Evolutionary conservation across 2,113 vertebrate species (phyloP), one percentile per base, ranked within the genome.

Genomic region (Sander lucioperca): DNA sequence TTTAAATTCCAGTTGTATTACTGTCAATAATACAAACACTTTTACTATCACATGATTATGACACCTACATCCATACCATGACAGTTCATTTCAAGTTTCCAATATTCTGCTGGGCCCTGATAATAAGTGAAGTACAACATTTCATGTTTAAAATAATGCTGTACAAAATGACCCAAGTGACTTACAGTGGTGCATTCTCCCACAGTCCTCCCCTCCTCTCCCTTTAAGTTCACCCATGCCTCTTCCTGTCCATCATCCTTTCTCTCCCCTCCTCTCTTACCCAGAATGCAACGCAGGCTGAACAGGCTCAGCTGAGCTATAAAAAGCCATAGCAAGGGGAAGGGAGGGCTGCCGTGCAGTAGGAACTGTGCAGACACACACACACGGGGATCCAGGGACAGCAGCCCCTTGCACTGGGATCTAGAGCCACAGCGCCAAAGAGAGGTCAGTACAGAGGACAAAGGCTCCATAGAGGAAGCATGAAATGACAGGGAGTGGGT

Each of bases 361-460:
- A 94, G 92, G 87, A 93, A 93, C 90, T 83, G 93, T 89, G 87
- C 90, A 92, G 85, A 91, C 84, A 70, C 84, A 83, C 87, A 87
- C 82, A 67, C 66, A 81, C 90, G 66, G 91, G 90, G 88, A 92
- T 79, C 88, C 88, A 90, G 93, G 88, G 85, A 94, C 82, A 12
- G 83, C 86, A 90, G 86, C 85, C 84, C 89, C 72, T 93, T 85
- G 82, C 84, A 89, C 87, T 89, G 87, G 86, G 88, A 94, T 88
- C 93, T 85, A 88, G 81, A 93, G 84, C 76, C 86, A 75, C 93
- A 86, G 48, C 83, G 30, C 58, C 27, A 81, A 48, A 86, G 89
- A 93, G 91, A 95, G 95, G 95, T 96, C 93, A 95, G 95, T 96
- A 92, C 86, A 79, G 90, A 94, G 90, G 91, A 92, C 88, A 88